Base-by-base conservation (phyloP, 1,140 invertebrate species). In the Hypothenemus hampei region DNA sequence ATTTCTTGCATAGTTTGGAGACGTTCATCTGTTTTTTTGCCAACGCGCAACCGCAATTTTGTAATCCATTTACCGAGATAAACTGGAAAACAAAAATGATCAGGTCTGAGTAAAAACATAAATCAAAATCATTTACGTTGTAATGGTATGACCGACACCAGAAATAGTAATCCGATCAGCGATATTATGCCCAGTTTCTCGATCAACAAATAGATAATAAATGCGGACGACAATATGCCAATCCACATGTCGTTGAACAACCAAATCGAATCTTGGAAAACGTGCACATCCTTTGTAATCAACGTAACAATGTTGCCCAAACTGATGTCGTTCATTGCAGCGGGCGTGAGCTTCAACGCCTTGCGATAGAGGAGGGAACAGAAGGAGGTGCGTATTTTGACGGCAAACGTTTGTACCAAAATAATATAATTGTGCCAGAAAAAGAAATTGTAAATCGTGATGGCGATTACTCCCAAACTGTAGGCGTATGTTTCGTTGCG, bases 241-340 rank as follows among this genome's bases (percentile, higher is more conserved):
- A 89, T 78, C 85, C 85, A 89, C 56, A 89, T 74, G 65, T 85
- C 86, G 68, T 89, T 85, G 21, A 57, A 57, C 16, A 60, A n/a
- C 26, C 35, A 57, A n/a, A 85, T 73, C 1, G 80, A 79, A 22
- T 78, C 74, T 65, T 89, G 86, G 64, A 89, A 81, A 16, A 82
- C 76, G 40, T 82, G 82, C 35, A 88, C 83, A 69, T 97, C 93
- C 70, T 95, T 97, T 10, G 91, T 92, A 57, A 97, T 77, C 4
- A 97, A 75, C 72, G 96, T 97, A 11, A 96, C 86, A 67, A 96
- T 85, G 75, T 97, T 86, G 6, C 93, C 92, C 24, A 82, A 79
- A 5, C 88, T 90, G 7, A 88, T 90, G 65, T 87, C 77, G 13
- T 81, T 81, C 23, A 87, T 81, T 11, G 87, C 82, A 3, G 78